Base-by-base conservation (phyloP, 1,140 invertebrate species). In the Periplaneta americana region DNA sequence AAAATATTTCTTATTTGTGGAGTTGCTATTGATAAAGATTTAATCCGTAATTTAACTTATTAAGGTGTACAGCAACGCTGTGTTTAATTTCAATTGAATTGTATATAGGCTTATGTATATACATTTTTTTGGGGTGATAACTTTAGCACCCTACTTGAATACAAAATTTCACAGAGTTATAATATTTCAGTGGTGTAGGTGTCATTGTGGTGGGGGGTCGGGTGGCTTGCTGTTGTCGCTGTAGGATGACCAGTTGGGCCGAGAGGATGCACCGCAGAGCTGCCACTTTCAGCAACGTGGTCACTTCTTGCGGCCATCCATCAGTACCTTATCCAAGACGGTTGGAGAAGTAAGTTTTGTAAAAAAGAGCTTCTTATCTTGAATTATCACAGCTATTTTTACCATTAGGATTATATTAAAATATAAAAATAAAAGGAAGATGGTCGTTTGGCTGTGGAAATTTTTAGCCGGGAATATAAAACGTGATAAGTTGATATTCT, bases 181-280 rank as follows among this genome's bases (percentile, higher is more conserved):
- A 22, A 18, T 33, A 28, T 81, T 77, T 57, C 17, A 36, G 18
- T 18, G 22, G 34, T 22, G n/a, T 75, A 74, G 22, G 74, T 32
- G 35, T 34, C 28, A 37, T 1, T 74, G 36, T 57, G 48, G 79
- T 80, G 79, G 79, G 79, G 48, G 79, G 79, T 80, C 39, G 79
- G 48, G 79, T 80, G 79, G 36, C 32, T 48, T 34, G 37, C 34
- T 80, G 79, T 28, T 66, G 34, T 39, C 17, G 57, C 48, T 82
- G 82, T 85, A 86, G 90, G 87, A 97, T 97, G 96, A 96, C 94
- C 88, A 95, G 93, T 88, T 97, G 96, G 96, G 95, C 95, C 83
- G 93, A 95, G 86, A 93, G 95, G 87, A 96, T 96, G 93, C 95
- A 97, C 89, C 91, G 95, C 86, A 91, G 95, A 88, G 96, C 96